Conservation (phyloP, 2,797 vertebrate species). For the Oreochromis mossambicus region DNA sequence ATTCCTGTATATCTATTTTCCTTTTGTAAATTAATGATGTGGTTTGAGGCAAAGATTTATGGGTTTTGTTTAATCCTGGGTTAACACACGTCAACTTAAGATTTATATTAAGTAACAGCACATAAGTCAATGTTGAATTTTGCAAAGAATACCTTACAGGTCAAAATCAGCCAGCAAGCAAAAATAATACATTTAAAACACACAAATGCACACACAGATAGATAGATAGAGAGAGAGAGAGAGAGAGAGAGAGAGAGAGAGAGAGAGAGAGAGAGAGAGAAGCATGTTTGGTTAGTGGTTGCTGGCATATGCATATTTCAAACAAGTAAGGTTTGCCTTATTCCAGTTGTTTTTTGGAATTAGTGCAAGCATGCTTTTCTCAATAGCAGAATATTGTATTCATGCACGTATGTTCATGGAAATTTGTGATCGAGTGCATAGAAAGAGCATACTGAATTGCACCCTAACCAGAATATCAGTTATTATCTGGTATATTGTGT, state of each 20-base stretch:
- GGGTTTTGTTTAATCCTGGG: background rate
- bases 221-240: too few relatives aligned
- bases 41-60: background rate
- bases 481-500: conserved; percentile 52
- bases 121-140: background rate
- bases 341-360: conserved; percentile 22
- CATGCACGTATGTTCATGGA: conserved; percentile 13
- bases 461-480: conserved; percentile 42
- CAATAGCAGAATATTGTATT: conserved; percentile 22
- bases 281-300: background rate
- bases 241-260: too few relatives aligned
- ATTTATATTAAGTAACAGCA: background rate
- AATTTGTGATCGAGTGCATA: conserved; percentile 40
- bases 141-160: background rate
- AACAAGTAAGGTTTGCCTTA: conserved; percentile 24
- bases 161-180: background rate
- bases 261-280: background rate
- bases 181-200: too few relatives aligned
- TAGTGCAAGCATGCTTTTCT: conserved; percentile 8
- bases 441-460: conserved; percentile 37
- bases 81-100: background rate
- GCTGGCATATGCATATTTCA: conserved; percentile 8
- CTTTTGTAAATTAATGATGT: background rate
- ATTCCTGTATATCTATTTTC: background rate
- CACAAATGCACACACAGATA: too few relatives aligned